Evolutionary conservation across 2,888 invertebrate genomes (phyloP).

Genomic region (Anagyrus pseudococci): DNA sequence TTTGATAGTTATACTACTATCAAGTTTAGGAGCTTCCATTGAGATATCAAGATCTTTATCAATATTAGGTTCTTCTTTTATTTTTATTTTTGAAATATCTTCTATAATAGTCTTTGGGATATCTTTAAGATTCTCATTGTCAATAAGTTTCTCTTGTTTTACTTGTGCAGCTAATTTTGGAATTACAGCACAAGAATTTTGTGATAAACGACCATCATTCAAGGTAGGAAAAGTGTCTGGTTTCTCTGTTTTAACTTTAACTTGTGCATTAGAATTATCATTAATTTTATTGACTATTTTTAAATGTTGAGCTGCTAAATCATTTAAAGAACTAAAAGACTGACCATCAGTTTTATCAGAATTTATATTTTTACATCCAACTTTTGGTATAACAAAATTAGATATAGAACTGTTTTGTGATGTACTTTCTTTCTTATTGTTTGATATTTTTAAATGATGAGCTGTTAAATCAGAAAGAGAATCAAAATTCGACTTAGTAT

Average conservation of each 20-base stretch:
- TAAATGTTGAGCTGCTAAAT: conserved; percentile 31
- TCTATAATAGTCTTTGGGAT: background rate
- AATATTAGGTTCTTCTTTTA: conserved; percentile 10
- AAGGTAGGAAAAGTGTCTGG: conserved; percentile 38
- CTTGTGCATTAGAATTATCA: conserved; percentile 9
- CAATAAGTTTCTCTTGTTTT: background rate
- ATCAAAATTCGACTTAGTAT: conserved; percentile 3
- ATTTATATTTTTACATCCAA: background rate
- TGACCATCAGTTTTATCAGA: background rate
- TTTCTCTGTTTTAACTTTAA: conserved; percentile 2
- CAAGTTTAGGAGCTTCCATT: background rate
- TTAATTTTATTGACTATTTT: conserved; percentile 15
- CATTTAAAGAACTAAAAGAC: conserved; percentile 22
- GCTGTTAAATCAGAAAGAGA: conserved; percentile 31
- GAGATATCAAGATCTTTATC: conserved; percentile 4
- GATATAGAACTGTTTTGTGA: background rate
- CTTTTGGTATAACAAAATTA: conserved; percentile 14
- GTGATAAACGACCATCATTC: background rate
- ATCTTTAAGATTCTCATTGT: background rate
- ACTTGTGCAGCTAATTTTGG: too few species aligned
- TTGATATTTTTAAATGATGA: conserved; percentile 30
- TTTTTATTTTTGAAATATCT: background rate
- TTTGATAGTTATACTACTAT: background rate
- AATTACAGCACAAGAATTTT: too few species aligned
- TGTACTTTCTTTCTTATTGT: background rate